phyloP scores from a whole-genome alignment of 1,140 invertebrate species.

The Drosophila lini region DNA sequence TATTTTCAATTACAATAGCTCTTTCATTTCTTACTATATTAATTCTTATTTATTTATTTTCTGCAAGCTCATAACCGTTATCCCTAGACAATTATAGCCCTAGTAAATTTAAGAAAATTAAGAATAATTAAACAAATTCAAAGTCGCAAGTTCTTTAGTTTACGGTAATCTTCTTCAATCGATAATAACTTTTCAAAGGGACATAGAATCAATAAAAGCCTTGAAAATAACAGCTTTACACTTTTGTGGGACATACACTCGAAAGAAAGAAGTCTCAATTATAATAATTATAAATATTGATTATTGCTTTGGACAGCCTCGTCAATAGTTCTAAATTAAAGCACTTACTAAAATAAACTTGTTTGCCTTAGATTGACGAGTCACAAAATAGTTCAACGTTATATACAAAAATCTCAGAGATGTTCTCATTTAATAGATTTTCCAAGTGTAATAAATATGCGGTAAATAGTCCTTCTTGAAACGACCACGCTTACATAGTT shows the following conservation, averaged over 20 bases:
- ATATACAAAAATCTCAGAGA: background rate
- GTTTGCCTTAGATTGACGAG: background rate
- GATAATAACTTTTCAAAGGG: background rate
- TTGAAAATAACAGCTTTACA: background rate
- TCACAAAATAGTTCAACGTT: background rate
- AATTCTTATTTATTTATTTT: background rate
- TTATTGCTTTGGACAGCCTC: background rate
- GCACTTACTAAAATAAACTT: background rate
- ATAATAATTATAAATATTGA: background rate
- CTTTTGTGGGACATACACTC: background rate
- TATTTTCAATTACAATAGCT: background rate
- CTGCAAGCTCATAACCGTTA: too few relatives aligned
- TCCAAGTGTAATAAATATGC: background rate
- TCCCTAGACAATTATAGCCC: too few relatives aligned
- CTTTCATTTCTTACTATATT: background rate
- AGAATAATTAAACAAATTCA: too few relatives aligned
- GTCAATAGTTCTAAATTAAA: background rate
- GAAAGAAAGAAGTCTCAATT: too few relatives aligned
- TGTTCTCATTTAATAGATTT: background rate
- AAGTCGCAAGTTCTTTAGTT: background rate
- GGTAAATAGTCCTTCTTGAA: background rate
- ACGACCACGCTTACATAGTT: background rate
- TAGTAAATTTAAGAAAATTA: background rate
- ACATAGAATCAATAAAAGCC: background rate
- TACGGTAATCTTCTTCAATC: background rate